Evolutionary conservation across 2,113 vertebrate species (phyloP), one percentile per base, ranked within the genome.

Genomic region (Willisornis vidua): DNA sequence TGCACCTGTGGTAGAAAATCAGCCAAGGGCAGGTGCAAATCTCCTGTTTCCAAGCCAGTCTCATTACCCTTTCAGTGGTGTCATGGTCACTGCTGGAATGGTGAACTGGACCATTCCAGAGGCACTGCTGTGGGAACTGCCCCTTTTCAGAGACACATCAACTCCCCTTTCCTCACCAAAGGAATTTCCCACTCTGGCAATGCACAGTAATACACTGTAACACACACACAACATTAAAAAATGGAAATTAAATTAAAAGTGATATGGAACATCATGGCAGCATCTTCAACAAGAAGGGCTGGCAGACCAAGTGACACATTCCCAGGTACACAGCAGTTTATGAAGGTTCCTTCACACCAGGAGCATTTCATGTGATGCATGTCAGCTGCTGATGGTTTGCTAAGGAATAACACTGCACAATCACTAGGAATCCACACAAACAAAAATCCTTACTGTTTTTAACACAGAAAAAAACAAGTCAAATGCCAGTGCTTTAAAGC

Each of bases 401-500:
- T 66, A 63, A 66, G 63, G 85, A 90, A 95, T 74, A 81, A 92
- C 87, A 95, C 66, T 33, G 76, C 78, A 91, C 88, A 79, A 57
- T 25, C 54, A 94, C 66, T 45, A 49, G 55, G 70, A 62, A 88
- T 73, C 67, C 83, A 78, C 84, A 87, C 89, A 96, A 62, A 96
- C 84, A 92, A 49, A 87, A 72, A 7, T 16, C 55, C 19, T 58
- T 8, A 15, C 58, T 59, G 79, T 19, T 82, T 76, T 78, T 25
- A 65, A 95, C 70, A 95, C 77, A 89, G 20, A 55, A 71, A 66
- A 96, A 72, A 41, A 63, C 19, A 94, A 82, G 78, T 35, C 61
- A 95, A 95, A 95, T 57, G 75, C 65, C 79, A 90, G 51, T 52
- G 79, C 58, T 90, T 70, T 57, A 77, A 90, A 91, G 85, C 58